Evolutionary conservation across 2,113 vertebrate genomes (phyloP).

Genomic region (Oreotrochilus melanogaster): DNA sequence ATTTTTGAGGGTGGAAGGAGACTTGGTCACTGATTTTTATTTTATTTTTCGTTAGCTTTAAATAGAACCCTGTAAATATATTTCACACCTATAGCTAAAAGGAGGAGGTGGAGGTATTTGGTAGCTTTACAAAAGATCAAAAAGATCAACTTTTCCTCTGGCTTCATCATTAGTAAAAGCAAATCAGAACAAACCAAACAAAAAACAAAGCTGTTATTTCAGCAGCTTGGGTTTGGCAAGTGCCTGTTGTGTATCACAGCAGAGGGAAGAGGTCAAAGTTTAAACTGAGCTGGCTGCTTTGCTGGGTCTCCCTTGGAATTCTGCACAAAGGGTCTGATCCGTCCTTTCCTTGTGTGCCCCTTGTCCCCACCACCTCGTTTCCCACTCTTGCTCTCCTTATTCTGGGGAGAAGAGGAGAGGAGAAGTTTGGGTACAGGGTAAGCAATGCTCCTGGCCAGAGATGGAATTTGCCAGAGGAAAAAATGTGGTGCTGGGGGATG

Average conservation of each 20-base stretch:
- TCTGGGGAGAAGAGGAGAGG: neutral
- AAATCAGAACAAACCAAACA: neutral
- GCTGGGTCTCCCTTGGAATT: neutral
- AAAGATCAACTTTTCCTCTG: slow-evolving; percentile 30
- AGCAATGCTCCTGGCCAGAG: neutral
- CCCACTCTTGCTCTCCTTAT: neutral
- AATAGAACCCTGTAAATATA: slow-evolving; percentile 6
- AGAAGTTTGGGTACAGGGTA: neutral
- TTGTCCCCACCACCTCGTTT: neutral
- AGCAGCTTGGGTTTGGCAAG: slow-evolving; percentile 24
- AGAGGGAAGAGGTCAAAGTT: slow-evolving; percentile 55
- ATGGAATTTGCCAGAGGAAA: neutral
- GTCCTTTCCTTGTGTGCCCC: neutral
- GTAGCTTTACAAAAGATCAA: slow-evolving; percentile 14
- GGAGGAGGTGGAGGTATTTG: slow-evolving; percentile 16
- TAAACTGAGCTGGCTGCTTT: neutral
- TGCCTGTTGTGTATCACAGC: slow-evolving; percentile 42
- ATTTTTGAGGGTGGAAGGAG: neutral
- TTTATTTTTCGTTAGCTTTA: slow-evolving; percentile 43
- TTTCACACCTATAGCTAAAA: slow-evolving; percentile 36
- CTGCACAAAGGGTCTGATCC: neutral
- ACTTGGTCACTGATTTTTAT: neutral
- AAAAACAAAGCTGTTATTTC: slow-evolving; percentile 10
- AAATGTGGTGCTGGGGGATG: neutral
- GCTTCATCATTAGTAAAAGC: neutral